Evolutionary conservation across 2,113 vertebrate genomes (phyloP).

Genomic region (Scatophagus argus): DNA sequence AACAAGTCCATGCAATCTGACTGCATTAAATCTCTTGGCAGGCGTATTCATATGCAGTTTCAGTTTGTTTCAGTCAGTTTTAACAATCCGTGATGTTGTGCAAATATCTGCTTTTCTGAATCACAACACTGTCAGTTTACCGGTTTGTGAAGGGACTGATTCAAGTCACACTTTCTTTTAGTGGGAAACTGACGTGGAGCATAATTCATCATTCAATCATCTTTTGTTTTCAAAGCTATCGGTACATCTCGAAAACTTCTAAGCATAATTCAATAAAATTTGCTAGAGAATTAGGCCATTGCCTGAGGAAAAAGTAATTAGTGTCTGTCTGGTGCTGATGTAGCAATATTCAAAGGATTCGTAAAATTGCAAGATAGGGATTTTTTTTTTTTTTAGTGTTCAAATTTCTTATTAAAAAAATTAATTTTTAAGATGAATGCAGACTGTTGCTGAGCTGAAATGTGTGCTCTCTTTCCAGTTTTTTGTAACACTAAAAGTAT

Average conservation of each 20-base stretch:
- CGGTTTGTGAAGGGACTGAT: neutral
- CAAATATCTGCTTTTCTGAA: neutral
- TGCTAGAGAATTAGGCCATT: slow-evolving; percentile 24
- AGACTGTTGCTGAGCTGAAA: neutral
- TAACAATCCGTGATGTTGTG: neutral
- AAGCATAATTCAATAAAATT: slow-evolving; percentile 12
- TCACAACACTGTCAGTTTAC: neutral
- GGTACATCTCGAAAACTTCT: neutral
- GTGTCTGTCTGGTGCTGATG: slow-evolving; percentile 38
- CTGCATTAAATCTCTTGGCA: slow-evolving; percentile 21
- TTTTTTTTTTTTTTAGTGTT: neutral
- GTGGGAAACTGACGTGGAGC: slow-evolving; percentile 3
- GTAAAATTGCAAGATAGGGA: neutral
- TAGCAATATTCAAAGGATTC: slow-evolving; percentile 31
- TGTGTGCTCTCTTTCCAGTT: neutral
- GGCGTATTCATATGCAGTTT: neutral
- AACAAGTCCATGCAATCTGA: slow-evolving; percentile 8
- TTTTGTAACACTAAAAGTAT: neutral
- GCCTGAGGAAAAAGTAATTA: slow-evolving; percentile 28
- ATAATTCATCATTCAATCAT: slow-evolving; percentile 1
- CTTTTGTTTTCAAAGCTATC: slow-evolving; percentile 10
- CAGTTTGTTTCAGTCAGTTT: neutral
- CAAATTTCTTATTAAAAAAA: neutral
- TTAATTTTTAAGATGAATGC: neutral
- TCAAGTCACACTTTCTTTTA: neutral